These are phyloP conservation scores for Morus bassanus DNA, from an alignment of 2,797 vertebrate genomes.

Conservation along the genomic window DNA sequence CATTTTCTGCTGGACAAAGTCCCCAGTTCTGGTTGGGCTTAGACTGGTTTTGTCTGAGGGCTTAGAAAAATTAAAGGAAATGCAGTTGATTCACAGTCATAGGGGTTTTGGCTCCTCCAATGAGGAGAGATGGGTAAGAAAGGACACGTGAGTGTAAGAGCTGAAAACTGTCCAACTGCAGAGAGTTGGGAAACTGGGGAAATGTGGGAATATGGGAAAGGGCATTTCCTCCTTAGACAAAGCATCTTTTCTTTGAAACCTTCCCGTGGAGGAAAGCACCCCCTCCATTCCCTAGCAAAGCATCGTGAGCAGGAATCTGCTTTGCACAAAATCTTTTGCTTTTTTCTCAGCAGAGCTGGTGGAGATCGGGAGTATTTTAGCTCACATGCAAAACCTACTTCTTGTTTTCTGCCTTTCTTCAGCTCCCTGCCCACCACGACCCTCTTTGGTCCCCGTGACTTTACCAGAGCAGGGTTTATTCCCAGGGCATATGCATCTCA, in stretches of 20 bases:
- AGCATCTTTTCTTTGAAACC: neutral
- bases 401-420: neutral
- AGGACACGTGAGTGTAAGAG: neutral
- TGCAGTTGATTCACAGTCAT: too few species aligned
- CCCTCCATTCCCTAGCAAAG: neutral
- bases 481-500: rapidly evolving
- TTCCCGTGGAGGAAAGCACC: neutral
- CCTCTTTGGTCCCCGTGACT: neutral
- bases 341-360: neutral
- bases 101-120: neutral
- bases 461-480: neutral
- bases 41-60: neutral
- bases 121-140: neutral
- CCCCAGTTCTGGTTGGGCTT: neutral
- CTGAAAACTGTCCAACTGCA: neutral
- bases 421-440: neutral
- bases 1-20: neutral
- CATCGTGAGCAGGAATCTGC: neutral
- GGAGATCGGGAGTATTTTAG: neutral
- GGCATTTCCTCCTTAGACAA: neutral
- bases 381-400: neutral
- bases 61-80: neutral
- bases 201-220: neutral
- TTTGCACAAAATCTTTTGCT: neutral
- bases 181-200: neutral